Conservation (phyloP, 2,113 vertebrate species). For the Atractosteus spatula region DNA sequence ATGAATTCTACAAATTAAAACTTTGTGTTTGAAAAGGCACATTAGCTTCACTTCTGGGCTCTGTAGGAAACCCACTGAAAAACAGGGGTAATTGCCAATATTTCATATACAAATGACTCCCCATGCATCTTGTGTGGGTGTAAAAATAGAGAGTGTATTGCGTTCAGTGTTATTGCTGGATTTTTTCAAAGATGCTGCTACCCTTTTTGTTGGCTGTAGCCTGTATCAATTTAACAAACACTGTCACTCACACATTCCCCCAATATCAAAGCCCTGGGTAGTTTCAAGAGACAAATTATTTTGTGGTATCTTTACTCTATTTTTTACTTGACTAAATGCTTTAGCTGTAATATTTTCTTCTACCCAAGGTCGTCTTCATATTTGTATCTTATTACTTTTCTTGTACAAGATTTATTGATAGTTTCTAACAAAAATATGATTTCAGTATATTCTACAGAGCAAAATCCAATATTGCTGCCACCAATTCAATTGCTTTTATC, state of each 20-base stretch:
- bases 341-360: constrained; percentile 44
- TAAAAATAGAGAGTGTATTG: not conserved
- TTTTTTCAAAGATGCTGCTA: not conserved
- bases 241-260: not conserved
- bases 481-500: constrained; percentile 94
- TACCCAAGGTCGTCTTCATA: constrained; percentile 81
- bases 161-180: not conserved
- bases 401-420: constrained; percentile 96
- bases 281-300: constrained; percentile 10
- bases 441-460: constrained; percentile 94
- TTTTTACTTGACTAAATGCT: constrained; percentile 36
- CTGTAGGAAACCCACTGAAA: no score
- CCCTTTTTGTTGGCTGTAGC: not conserved
- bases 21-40: no score
- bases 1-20: no score
- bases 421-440: constrained; percentile 96
- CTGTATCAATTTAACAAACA: constrained; percentile 1
- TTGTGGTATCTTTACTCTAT: constrained; percentile 27
- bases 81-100: no score
- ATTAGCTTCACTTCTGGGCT: no score
- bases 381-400: constrained; percentile 91
- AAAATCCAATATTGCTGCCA: constrained; percentile 88
- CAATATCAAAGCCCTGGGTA: constrained; percentile 1
- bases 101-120: no score
- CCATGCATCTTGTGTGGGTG: no score